These are phyloP conservation scores for Amazonetta brasiliensis DNA, from an alignment of 2,797 vertebrate species.

Conservation along the genomic window DNA sequence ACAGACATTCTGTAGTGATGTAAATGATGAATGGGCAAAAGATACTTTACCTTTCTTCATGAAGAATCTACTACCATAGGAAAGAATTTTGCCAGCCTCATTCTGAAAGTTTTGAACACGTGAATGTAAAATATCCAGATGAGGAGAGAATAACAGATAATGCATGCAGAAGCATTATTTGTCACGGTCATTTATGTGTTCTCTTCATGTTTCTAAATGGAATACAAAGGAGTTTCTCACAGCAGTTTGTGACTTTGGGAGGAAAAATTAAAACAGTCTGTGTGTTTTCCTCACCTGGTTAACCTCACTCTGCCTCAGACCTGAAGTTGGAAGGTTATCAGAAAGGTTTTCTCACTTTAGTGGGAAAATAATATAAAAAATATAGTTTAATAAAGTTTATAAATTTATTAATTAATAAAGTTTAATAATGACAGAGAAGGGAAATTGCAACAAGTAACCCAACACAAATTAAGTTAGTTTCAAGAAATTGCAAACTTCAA, in stretches of 20 bases:
- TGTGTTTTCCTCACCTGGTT: neutral
- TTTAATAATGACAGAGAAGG: neutral
- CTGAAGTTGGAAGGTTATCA: neutral
- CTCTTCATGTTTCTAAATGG: neutral
- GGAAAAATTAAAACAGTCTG: neutral
- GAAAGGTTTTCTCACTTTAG: neutral
- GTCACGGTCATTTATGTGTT: neutral
- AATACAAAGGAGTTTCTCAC: neutral
- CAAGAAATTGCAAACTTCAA: neutral
- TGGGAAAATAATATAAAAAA: too few relatives aligned
- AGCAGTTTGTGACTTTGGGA: neutral
- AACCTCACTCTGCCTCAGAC: neutral
- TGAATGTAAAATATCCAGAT: neutral
- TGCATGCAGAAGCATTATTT: neutral
- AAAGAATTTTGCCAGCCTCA: neutral
- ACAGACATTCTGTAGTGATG: fast-evolving
- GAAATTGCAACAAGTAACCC: neutral
- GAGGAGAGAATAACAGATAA: neutral
- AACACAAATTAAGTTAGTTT: neutral
- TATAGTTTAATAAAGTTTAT: too few relatives aligned
- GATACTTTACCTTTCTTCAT: neutral
- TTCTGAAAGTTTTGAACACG: neutral
- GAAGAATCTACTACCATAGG: neutral
- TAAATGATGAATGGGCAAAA: neutral
- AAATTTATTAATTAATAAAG: too few relatives aligned